A percentile compares a stretch with the other conserved stretches of the same genome.
Conservation (phyloP, 2,888 invertebrate genomes). For the Allacma fusca region DNA sequence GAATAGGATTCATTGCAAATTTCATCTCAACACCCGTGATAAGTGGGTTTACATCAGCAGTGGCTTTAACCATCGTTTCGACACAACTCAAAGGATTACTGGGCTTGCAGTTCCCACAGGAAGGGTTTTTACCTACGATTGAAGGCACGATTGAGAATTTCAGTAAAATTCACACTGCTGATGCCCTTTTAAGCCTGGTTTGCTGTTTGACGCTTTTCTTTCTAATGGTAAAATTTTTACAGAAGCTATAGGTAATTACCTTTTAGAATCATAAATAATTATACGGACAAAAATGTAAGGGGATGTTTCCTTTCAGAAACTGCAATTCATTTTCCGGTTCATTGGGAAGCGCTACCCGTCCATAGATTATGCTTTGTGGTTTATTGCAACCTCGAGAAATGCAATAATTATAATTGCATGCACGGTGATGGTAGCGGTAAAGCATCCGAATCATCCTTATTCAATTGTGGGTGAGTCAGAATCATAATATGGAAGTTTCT, state of each 20-base stretch:
- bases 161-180: conserved; percentile 73
- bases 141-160: conserved; percentile 75
- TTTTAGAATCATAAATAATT: no score
- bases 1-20: conserved; percentile 81
- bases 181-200: conserved; percentile 75
- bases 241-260: no score
- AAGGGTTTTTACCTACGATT: conserved; percentile 79
- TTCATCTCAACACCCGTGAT: conserved; percentile 91
- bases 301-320: conserved; percentile 32
- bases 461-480: conserved; percentile 48
- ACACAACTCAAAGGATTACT: conserved; percentile 83
- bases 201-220: conserved; percentile 78
- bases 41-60: conserved; percentile 89
- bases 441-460: conserved; percentile 49
- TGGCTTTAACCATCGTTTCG: conserved; percentile 86
- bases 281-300: no score
- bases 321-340: conserved; percentile 42
- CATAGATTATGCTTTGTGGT: conserved; percentile 52
- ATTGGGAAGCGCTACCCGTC: conserved; percentile 39
- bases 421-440: conserved; percentile 46
- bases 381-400: conserved; percentile 54
- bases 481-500: no score
- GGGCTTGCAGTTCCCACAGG: conserved; percentile 77
- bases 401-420: conserved; percentile 54
- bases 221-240: conserved; percentile 79